Conservation (phyloP, 64 coral and sea anemone species). For the Dendrophyllia cribrosa region DNA sequence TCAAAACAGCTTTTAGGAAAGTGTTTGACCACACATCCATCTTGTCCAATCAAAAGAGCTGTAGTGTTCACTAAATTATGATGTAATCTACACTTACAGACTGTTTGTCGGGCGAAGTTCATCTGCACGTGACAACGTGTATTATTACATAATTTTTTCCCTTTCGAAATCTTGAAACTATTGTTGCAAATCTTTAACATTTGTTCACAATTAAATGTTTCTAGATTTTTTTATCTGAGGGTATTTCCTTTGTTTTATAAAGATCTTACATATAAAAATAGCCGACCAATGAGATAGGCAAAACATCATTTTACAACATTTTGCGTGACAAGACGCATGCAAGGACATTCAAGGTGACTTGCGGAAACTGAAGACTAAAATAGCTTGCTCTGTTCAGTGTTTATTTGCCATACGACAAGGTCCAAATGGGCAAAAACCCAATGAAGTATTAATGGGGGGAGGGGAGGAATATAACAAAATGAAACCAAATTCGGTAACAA, state of each 20-base stretch:
- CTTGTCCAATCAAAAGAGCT: not conserved
- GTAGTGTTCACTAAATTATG: not conserved
- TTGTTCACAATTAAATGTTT: not conserved
- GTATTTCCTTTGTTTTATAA: not conserved
- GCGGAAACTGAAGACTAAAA: no score
- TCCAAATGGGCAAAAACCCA: no score
- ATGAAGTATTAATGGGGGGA: no score
- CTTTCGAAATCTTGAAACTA: not conserved
- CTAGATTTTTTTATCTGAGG: not conserved
- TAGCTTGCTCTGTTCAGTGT: no score
- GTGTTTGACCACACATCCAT: no score
- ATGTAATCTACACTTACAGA: not conserved
- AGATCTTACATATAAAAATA: not conserved
- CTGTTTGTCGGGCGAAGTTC: not conserved
- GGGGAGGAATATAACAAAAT: no score
- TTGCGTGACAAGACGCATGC: not conserved
- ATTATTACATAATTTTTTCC: not conserved
- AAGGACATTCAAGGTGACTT: constrained; percentile 37
- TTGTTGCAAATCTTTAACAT: no score
- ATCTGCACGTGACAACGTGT: not conserved
- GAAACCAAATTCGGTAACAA: no score
- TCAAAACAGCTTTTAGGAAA: not conserved
- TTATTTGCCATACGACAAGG: no score
- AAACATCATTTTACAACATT: not conserved
- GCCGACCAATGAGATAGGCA: no score